Evolutionary conservation across 2,113 vertebrate species (phyloP), one percentile per base, ranked within the genome.

Genomic region (Bombycilla garrulus): DNA sequence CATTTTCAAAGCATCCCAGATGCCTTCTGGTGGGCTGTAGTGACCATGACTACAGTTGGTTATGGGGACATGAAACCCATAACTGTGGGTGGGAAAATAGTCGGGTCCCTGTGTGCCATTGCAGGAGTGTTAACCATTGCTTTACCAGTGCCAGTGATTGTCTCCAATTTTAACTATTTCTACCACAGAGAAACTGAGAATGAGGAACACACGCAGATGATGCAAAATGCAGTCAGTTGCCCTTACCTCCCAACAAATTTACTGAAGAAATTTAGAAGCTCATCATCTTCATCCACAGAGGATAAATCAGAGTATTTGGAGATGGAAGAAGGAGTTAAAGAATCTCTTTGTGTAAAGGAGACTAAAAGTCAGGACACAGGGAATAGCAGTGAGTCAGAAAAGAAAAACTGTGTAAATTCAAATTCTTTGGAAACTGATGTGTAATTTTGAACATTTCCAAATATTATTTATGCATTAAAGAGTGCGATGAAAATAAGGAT

Each of bases 161-260:
- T 99, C 94, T 99, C 99, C 97, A 99, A 99, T 98, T 99, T 99
- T 97, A 99, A 99, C 98, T 99, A 99, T 98, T 99, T 99, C 97
- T 99, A 99, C 97, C 99, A 99, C 96, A 97, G 99, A 97, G 99
- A 99, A 97, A 99, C 99, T 29, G 99, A 99, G 67, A 99, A 99
- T 33, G 99, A 99, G 47, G 99, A 99, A 57, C 99, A 99, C 97
- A 80, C 98, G 3, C 98, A 98, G 86, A 94, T 98, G 93, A 98
- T 98, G 45, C 98, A 99, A 95, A 99, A 98, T 70, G 97, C 98
- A 69, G 99, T 98, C 98, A 98, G 98, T 51, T 99, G 99, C 87
- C 99, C 99, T 0, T 99, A 99, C 91, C 99, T 99, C 93, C 98
- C 99, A 70, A 93, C 98, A 77, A 99, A 98, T 97, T 98, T 99